Base-by-base conservation (phyloP, 2,113 vertebrate genomes). In the Emberiza fucata region DNA sequence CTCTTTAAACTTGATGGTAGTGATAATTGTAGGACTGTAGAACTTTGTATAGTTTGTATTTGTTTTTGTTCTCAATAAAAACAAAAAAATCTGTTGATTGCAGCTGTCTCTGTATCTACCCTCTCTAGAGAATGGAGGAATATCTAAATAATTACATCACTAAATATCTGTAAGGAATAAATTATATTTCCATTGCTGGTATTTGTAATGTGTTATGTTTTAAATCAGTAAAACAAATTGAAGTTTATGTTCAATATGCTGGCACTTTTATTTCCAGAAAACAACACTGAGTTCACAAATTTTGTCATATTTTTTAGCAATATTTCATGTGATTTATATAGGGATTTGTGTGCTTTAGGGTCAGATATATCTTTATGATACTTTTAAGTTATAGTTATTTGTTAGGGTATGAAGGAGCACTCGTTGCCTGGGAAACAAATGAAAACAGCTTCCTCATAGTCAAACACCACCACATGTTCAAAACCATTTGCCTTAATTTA, bases 141-240 rank as follows among this genome's bases (percentile, higher is more conserved):
- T 97, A 96, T 91, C 95, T 97, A 96, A 98, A 98, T 97, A 97
- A 97, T 98, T 97, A 98, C 95, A 97, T 98, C 97, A 97, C 95
- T 95, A 95, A 96, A 84, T 95, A 97, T 96, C 93, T 97, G 93
- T 91, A 95, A 95, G 93, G 91, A 97, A 95, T 96, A 97, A 97
- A 96, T 95, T 92, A 91, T 94, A 92, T 97, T 97, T 77, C 81
- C 60, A 17, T 95, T 96, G 80, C 87, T 97, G 53, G 45, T 90
- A 72, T 97, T 94, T 29, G 61, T 84, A 68, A 95, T 77, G 86
- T 84, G 89, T 89, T 96, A 90, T 97, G 90, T 97, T 95, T 92
- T 93, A 97, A 97, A 94, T 94, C 81, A 95, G 89, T 93, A 97
- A 97, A 97, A 95, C 81, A 95, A 95, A 87, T 85, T 61, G 64